Base-by-base conservation (phyloP, 2,888 invertebrate species). In the Agrenia bidenticulata region DNA sequence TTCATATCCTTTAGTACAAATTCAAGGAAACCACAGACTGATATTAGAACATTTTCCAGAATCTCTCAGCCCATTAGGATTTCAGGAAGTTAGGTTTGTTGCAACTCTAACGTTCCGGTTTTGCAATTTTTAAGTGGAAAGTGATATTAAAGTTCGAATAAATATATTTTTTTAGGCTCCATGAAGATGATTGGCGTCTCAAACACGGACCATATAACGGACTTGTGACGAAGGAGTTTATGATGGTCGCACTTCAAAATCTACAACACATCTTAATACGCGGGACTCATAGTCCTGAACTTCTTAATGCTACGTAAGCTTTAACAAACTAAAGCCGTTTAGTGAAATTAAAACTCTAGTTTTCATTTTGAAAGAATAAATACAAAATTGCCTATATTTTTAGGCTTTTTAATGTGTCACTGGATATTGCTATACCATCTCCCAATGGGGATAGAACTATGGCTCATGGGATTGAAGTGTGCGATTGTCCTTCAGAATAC, bases 181-280 rank as follows among this genome's bases (percentile, higher is more conserved):
- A 90, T 78, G 93, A 93, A 80, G 86, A 88, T 0, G 82, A 87
- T 62, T 96, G 95, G 95, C 82, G 83, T 69, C 81, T 87, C 75
- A 84, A 85, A 79, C 79, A 84, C 71, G 82, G 84, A 57, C 84
- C 84, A 0, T 79, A 81, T 55, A 77, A 78, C 9, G 72, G 73
- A 21, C 78, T 80, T 19, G 88, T 94, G 0, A 88, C 86, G 49
- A 82, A 92, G 39, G 85, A 87, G 66, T 87, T 89, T 37, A 83
- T 98, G 77, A 94, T 98, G 96, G 85, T 94, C n/a, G 90, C 92
- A 0, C 83, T 98, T 67, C 93, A 94, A 78, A 89, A 91, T 77
- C 82, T 98, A 0, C 88, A 90, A 66, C 86, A 89, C 72, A 84
- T 95, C 68, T 85, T 91, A 51, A 82, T 97, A 49, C 83, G 92